phyloP scores from a whole-genome alignment of 2,888 invertebrate species.

The Ophion slaviceki region DNA sequence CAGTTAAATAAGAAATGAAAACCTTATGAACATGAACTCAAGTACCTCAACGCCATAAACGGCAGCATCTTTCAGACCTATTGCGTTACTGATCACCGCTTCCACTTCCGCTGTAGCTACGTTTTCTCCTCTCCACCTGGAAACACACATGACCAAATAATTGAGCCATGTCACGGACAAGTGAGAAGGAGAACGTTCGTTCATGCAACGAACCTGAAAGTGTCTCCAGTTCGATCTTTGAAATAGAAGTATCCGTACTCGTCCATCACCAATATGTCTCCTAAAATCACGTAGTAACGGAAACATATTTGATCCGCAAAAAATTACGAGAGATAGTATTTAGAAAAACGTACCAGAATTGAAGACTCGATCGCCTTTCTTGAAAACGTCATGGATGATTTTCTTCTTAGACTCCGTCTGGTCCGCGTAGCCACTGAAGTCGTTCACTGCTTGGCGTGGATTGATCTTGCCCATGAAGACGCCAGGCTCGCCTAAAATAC shows the following conservation, averaged over 20 bases:
- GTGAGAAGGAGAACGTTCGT: background rate
- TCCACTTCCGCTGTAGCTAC: constrained; percentile 98
- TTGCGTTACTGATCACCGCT: constrained; percentile 91
- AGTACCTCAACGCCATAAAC: constrained; percentile 96
- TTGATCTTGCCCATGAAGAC: constrained; percentile 91
- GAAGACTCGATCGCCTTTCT: constrained; percentile 94
- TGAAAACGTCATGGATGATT: constrained; percentile 92
- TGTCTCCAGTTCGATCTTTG: constrained; percentile 94
- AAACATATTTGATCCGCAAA: background rate
- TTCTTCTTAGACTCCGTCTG: constrained; percentile 93
- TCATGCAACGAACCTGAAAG: constrained; percentile 85
- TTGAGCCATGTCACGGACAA: background rate
- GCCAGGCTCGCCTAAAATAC: constrained; percentile 90
- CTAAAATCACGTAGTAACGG: constrained; percentile 76
- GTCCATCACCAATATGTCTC: constrained; percentile 95
- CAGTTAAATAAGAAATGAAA: background rate
- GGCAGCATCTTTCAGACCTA: constrained; percentile 90
- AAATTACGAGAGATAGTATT: background rate
- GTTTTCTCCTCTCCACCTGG: constrained; percentile 97
- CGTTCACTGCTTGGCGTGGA: constrained; percentile 85
- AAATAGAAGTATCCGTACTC: constrained; percentile 97
- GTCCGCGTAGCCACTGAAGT: constrained; percentile 90
- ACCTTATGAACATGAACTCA: constrained; percentile 54
- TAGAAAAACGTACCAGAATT: constrained; percentile 86
- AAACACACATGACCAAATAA: constrained; percentile 19